Base-by-base conservation (phyloP, 2,888 invertebrate genomes). In the Chouioia cunea region DNA sequence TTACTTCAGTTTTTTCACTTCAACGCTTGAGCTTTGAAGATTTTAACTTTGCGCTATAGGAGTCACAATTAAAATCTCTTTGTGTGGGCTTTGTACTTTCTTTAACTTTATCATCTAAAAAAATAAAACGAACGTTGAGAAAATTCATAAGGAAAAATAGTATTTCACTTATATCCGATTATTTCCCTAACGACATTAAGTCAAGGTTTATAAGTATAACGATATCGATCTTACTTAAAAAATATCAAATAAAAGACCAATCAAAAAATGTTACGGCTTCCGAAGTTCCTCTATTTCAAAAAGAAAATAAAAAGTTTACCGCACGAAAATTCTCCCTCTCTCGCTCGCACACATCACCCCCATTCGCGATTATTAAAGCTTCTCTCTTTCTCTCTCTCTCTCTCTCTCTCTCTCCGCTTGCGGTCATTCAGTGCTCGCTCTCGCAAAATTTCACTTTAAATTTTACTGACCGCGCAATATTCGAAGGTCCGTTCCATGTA, bases 371-470 rank as follows among this genome's bases (percentile, higher is more conserved):
- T 67, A 71, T 71, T 65, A 71, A 71, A 71, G 63, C 63, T 14
- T 23, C 44, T 23, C 27, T n/a, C 27, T 47, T 22, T 46, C n/a
- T 46, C 2, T 44, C 57, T 36, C 27, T 58, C 44, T 47, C 43
- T 53, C 22, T 22, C 18, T 50, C 48, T 2, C 36, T n/a, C n/a
- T n/a, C n/a, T n/a, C 43, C 16, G 22, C 54, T 63, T 67, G 59
- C n/a, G 67, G 59, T 54, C 64, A 18, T 60, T 59, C 50, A 36
- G 10, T 44, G 57, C 54, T 43, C 43, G 2, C 36, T 22, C 58
- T 62, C 53, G 48, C 58, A 50, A 68, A 68, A 72, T 68, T 72
- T 60, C 65, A 68, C 60, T 68, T 65, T 68, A 68, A 72, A 72
- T 68, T 68, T 60, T n/a, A 56, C 56, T 54, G 43, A 68, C 56